Evolutionary conservation across 2,113 vertebrate species (phyloP).

Genomic region (Pardalotus punctatus): DNA sequence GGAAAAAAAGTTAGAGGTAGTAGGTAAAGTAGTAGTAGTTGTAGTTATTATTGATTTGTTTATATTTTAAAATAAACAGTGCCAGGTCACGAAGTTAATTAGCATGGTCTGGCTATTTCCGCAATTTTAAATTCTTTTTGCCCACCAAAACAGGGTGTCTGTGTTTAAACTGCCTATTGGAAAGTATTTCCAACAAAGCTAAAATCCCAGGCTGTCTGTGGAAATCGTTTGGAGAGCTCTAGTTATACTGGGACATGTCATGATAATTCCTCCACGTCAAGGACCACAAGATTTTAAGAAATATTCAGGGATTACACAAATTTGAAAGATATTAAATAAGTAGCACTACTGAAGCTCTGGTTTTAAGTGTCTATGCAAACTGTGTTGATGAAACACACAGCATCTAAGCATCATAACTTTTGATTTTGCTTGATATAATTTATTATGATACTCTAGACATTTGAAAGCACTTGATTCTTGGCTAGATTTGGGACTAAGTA

Average conservation of each 20-base stretch:
- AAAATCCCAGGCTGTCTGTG: not conserved
- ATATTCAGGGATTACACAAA: not conserved
- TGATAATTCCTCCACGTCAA: not conserved
- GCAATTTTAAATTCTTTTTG: not conserved
- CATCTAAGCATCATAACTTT: not conserved
- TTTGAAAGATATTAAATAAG: not conserved
- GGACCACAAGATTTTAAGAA: not conserved
- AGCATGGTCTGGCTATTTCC: not conserved
- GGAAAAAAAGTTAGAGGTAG: not conserved
- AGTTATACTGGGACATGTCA: not conserved
- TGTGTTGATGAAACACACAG: not conserved
- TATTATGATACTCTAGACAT: not conserved
- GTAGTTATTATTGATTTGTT: not conserved
- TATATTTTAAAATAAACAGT: not conserved
- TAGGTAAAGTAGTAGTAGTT: not conserved
- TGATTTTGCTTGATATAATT: not conserved
- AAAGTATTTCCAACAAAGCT: not conserved
- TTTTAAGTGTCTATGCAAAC: not conserved
- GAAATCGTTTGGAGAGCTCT: not conserved
- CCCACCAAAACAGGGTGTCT: not conserved
- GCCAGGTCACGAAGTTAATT: not conserved
- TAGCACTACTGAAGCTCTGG: not conserved
- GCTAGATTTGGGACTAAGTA: not conserved
- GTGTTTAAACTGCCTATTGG: not conserved
- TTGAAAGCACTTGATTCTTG: not conserved